Base-by-base conservation (phyloP, 2,113 vertebrate genomes). In the Podarcis cretensis region DNA sequence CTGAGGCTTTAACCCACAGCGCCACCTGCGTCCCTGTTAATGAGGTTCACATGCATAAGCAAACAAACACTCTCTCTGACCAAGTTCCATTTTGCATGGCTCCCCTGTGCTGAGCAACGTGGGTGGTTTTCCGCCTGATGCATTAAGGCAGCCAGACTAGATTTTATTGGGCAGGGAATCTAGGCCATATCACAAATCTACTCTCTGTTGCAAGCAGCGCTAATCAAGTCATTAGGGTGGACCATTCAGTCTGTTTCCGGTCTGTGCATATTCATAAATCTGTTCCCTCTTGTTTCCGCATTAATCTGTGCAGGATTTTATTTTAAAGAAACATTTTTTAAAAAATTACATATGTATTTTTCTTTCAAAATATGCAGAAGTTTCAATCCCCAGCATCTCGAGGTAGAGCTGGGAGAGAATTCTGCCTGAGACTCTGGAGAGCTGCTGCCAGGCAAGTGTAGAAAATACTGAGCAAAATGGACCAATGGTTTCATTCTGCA, bases 51-150 rank as follows among this genome's bases (percentile, higher is more conserved):
- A 71, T 87, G 43, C 43, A 30, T 81, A 73, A 81, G 16, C 71
- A 83, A 83, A 40, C 88, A 88, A 83, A 40, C 88, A 88, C 87
- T 65, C 77, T 43, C 43, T 59, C 2, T 76, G 75, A 81, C 48
- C 6, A 81, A 30, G 30, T 6, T 83, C 13, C 0, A 0, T 73
- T 90, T 92, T 76, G 23, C 78, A n/a, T 5, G n/a, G 79, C 18
- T 71, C 57, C 57, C 59, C 87, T 57, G n/a, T 0, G 3, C 57
- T 66, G 85, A 92, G 20, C 30, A 89, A 85, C n/a, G 48, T 89
- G 20, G 43, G 82, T 84, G 65, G 84, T 40, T 54, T 90, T n/a
- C 20, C 68, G 83, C 35, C 65, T 82, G 65, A 74, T 87, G 35
- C 20, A 74, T 81, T 35, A 43, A 83, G 12, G 27, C 8, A 75